Percentiles rank a stretch among this genome's conserved stretches.
phyloP scores from a whole-genome alignment of 2,888 invertebrate species.

The Ophraella communa region DNA sequence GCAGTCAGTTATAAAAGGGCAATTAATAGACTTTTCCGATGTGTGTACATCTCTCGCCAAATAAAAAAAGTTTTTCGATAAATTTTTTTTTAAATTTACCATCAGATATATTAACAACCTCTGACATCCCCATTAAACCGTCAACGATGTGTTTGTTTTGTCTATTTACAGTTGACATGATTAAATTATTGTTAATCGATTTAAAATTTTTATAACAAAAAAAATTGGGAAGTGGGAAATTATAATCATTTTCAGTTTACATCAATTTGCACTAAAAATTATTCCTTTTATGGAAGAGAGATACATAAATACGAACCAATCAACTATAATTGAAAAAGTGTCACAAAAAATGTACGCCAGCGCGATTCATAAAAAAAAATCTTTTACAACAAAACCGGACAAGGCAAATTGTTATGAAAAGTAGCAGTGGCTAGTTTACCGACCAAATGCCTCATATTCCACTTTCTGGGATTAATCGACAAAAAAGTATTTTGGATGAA shows the following conservation, averaged over 20 bases:
- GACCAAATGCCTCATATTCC: too few relatives aligned
- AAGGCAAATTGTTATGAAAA: neutral
- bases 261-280: conserved; percentile 9
- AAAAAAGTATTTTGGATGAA: too few relatives aligned
- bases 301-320: conserved; percentile 8
- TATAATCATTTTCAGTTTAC: neutral
- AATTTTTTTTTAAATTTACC: too few relatives aligned
- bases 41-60: too few relatives aligned
- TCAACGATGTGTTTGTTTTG: too few relatives aligned
- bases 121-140: too few relatives aligned
- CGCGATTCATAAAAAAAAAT: conserved; percentile 1
- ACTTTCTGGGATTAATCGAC: too few relatives aligned
- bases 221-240: neutral
- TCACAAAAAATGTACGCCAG: conserved; percentile 10
- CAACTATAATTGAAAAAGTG: conserved; percentile 16
- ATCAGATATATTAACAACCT: too few relatives aligned
- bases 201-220: neutral
- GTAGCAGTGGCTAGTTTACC: neutral
- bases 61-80: too few relatives aligned
- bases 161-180: neutral
- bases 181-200: neutral
- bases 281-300: neutral
- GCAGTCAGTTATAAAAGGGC: too few relatives aligned
- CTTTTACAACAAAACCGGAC: neutral
- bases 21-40: too few relatives aligned